phyloP scores from a whole-genome alignment of 2,888 invertebrate species.

The Pocota personata region DNA sequence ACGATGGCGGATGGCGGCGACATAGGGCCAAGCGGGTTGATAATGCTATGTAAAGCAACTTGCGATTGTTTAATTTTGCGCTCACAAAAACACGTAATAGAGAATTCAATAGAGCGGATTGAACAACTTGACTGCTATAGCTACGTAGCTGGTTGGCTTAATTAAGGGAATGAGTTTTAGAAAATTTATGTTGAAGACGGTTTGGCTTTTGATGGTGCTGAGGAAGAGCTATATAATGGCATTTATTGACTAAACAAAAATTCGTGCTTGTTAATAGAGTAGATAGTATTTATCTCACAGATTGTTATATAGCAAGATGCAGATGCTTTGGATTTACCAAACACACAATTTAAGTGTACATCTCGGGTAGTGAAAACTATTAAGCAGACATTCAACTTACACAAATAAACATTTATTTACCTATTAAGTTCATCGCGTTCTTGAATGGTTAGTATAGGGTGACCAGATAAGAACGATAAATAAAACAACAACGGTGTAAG shows the following conservation, averaged over 20 bases:
- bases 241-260: not conserved
- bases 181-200: not conserved
- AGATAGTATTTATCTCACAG: too few species aligned
- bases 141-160: slow-evolving; percentile 35
- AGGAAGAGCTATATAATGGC: not conserved
- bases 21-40: not conserved
- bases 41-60: slow-evolving; percentile 40
- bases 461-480: too few species aligned
- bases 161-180: slow-evolving; percentile 45
- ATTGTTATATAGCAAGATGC: too few species aligned
- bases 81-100: slow-evolving; percentile 59
- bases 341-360: too few species aligned
- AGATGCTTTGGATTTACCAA: too few species aligned
- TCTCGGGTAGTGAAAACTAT: too few species aligned
- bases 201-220: not conserved
- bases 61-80: slow-evolving; percentile 71
- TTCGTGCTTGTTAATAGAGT: too few species aligned
- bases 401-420: too few species aligned
- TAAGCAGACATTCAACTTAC: too few species aligned
- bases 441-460: too few species aligned
- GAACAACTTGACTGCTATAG: slow-evolving; percentile 18
- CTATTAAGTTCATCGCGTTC: too few species aligned
- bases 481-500: too few species aligned
- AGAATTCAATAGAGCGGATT: slow-evolving; percentile 52
- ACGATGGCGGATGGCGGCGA: slow-evolving; percentile 1